Base-by-base conservation (phyloP, 2,113 vertebrate species). In the Seriola dumerili region DNA sequence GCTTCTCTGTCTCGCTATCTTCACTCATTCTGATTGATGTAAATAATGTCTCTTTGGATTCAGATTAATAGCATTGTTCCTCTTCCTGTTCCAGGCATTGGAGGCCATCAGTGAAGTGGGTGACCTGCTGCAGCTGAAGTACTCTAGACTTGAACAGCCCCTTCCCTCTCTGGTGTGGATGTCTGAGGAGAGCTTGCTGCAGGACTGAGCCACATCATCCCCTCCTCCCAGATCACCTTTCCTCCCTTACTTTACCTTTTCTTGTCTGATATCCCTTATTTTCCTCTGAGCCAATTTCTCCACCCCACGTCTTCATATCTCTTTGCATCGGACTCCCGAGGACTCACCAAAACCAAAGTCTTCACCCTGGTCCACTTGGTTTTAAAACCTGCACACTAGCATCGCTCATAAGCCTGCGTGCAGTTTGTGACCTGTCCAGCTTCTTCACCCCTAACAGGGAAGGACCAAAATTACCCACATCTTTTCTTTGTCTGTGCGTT, bases 91-190 rank as follows among this genome's bases (percentile, higher is more conserved):
- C 25, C 89, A 99, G 98, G 97, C 96, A 59, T 91, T 99, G 94
- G 96, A 95, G 76, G 96, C 96, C 93, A 96, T 98, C 87, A 92
- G 93, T 76, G 98, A 99, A 94, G 97, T 99, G 61, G 98, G 98
- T 32, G 97, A 99, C 74, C 95, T 99, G 25, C 94, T 99, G 77
- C 97, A 98, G 74, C 85, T 99, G 80, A 99, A 99, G 89, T 99
- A 99, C 88, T 99, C 98, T 32, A 96, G 97, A 76, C 96, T 67
- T 0, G 77, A 86, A 40, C 85, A 50, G 73, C 87, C 95, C 58
- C 94, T 96, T 23, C 95, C 96, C 42, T 94, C 97, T 3, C 90
- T 97, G 76, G 96, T 96, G 75, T 96, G 96, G 88, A 96, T 95
- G 1, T 96, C 97, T 46, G 97, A 98, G 0, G 97, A 98, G 91